phyloP scores from a whole-genome alignment of 1,140 invertebrate genomes.

The Octopus sinensis region DNA sequence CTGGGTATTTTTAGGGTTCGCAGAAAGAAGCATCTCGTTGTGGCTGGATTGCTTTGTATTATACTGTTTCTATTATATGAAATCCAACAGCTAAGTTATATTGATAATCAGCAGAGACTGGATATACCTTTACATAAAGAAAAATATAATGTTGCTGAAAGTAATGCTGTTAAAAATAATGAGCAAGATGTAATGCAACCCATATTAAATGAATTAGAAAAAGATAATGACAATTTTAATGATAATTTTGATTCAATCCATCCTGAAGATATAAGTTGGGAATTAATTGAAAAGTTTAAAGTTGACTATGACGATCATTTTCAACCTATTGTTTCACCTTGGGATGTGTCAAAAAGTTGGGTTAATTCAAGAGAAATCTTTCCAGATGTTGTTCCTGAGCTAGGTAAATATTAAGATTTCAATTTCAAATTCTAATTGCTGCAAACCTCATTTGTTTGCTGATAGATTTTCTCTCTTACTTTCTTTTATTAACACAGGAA shows the following conservation, averaged over 20 bases:
- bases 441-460: too few relatives aligned
- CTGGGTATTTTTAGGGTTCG: background rate
- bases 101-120: background rate
- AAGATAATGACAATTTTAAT: background rate
- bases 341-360: conserved; percentile 59
- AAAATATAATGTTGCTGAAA: too few relatives aligned
- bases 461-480: background rate
- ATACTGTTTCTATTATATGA: background rate
- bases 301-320: background rate
- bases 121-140: too few relatives aligned
- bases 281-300: conserved; percentile 1
- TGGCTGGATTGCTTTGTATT: background rate
- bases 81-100: background rate
- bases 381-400: conserved; percentile 57
- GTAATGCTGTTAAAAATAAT: too few relatives aligned
- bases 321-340: conserved; percentile 21
- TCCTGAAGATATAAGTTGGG: background rate
- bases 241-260: background rate
- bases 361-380: conserved; percentile 67
- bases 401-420: conserved; percentile 25
- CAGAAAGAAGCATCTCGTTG: background rate
- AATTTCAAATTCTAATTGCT: too few relatives aligned
- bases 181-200: too few relatives aligned
- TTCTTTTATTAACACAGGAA: background rate
- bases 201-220: background rate